Evolutionary conservation across 2,888 invertebrate species (phyloP), one percentile per base, ranked within the genome.

Genomic region (Phania funesta): DNA sequence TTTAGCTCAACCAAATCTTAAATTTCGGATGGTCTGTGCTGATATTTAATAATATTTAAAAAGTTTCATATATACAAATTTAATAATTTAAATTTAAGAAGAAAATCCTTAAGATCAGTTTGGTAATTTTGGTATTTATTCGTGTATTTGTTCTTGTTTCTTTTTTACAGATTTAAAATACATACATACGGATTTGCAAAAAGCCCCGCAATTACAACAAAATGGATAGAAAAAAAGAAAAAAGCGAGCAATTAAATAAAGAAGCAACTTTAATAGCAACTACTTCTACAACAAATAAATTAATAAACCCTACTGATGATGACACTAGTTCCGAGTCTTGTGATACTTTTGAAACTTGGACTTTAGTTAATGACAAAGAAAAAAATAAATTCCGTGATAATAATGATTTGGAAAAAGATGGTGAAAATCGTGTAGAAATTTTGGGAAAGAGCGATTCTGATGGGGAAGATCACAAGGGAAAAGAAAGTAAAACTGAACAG

Each of bases 311-410:
- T 26, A 81, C 68, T 11, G 83, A 83, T 62, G 84, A 83, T 56
- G 85, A 87, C 26, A 85, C 86, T 35, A 86, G 87, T 41, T 89
- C 87, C 80, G 86, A 87, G 48, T 87, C 87, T 54, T 88, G 88
- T 18, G 89, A 86, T 84, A 80, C 84, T 38, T 87, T 88, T 75
- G 87, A 87, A 56, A 85, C 89, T 3, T 90, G 90, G 90, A 90
- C 90, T 38, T 84, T 90, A 64, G 85, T 90, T 18, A 87, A 86
- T 76, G 86, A 86, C 26, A 86, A 86, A 78, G 62, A 83, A 26
- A 83, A 84, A 24, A 65, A 26, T 9, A 79, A 35, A 50, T 0
- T 11, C 16, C 2, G 0, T 13, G 46, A 58, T n/a, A 24, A 24
- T 13, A 38, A 58, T n/a, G 20, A 24, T 22, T 9, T 50, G 22